Percentiles rank a stretch among this genome's conserved stretches.
phyloP scores from a whole-genome alignment of 2,797 vertebrate species.

The Mormyrus proboscirostris region DNA sequence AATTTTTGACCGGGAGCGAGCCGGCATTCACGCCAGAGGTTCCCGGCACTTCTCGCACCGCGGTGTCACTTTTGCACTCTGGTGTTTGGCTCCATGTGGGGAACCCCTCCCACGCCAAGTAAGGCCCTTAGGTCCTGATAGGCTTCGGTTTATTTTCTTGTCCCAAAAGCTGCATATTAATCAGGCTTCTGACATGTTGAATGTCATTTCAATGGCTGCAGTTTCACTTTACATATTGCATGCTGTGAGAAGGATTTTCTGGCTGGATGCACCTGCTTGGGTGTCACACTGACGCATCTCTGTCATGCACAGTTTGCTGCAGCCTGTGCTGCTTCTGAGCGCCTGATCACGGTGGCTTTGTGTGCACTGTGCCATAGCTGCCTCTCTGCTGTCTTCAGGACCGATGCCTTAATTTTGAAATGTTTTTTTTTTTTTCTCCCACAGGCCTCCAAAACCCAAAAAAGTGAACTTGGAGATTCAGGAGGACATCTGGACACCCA shows the following conservation, averaged over 20 bases:
- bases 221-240: background rate
- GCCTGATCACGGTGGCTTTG: background rate
- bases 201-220: background rate
- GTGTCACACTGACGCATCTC: background rate
- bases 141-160: background rate
- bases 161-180: background rate
- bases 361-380: background rate
- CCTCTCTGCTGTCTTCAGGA: background rate
- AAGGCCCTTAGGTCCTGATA: background rate
- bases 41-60: background rate
- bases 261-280: background rate
- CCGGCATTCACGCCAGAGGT: background rate
- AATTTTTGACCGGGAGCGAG: background rate
- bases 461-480: conserved; percentile 40
- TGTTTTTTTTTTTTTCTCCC: conserved; percentile 17
- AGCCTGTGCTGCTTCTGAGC: background rate
- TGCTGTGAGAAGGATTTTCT: background rate
- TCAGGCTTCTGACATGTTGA: background rate
- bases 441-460: conserved; percentile 47
- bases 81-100: background rate
- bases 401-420: background rate
- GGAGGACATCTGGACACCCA: conserved; percentile 28
- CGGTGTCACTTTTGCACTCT: background rate
- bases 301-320: background rate
- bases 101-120: background rate